Evolutionary conservation across 2,113 vertebrate species (phyloP), one percentile per base, ranked within the genome.

Genomic region (Indri indri): DNA sequence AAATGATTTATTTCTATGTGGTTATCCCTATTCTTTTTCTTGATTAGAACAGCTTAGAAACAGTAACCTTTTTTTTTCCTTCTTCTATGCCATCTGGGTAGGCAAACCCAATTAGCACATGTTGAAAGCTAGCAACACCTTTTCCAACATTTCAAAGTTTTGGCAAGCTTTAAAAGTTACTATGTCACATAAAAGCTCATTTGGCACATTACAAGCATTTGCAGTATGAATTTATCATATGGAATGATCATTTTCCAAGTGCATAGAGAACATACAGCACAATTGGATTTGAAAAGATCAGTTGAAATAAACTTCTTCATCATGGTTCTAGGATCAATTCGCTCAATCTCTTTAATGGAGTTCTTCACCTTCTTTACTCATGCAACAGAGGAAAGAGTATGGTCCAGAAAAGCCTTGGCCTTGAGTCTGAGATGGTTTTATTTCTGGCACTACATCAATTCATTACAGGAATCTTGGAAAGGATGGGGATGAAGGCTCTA

Each of bases 61-160:
- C 52, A 93, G 92, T 88, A 98, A 97, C 27, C 74, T 80, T 97
- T 95, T 57, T 42, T 3, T 14, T 25, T 50, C 13, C 65, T 30
- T 8, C 40, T 97, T 45, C 34, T 68, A 13, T 92, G 97, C 98
- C 98, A 98, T 98, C 97, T 99, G 98, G 97, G 91, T 50, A 96
- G 70, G 98, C 98, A 98, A 98, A 98, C 97, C 98, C 98, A 98
- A 98, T 98, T 98, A 98, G 97, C 98, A 98, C 98, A 98, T 97
- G 94, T 95, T 98, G 98, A 98, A 98, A 98, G 97, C 98, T 97
- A 99, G 96, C 98, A 98, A 98, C 98, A 98, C 98, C 97, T 98
- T 98, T 54, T 97, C 74, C 96, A 97, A 96, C 85, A 95, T 77
- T 94, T 84, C 96, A 34, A 97, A 97, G 92, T 61, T 97, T 98